Conservation (phyloP, 1,140 invertebrate genomes). For the Ceratoteleas bidentatus region DNA sequence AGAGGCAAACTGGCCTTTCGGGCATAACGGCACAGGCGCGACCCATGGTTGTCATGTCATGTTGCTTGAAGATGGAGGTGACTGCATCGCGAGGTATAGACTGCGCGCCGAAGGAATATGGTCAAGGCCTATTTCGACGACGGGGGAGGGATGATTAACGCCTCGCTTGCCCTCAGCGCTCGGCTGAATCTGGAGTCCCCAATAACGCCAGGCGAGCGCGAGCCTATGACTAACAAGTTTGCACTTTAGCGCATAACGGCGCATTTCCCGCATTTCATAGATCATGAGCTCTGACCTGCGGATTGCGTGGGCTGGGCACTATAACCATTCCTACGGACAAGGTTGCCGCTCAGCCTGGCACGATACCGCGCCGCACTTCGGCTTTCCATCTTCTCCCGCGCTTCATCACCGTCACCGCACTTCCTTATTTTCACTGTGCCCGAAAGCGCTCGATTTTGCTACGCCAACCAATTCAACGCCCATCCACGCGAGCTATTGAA, state of each 20-base stretch:
- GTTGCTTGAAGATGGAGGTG: conserved; percentile 55
- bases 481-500: conserved; percentile 13
- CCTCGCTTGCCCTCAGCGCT: conserved; percentile 53
- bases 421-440: conserved; percentile 57
- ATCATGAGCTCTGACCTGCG: conserved; percentile 77
- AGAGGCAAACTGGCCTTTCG: conserved; percentile 73
- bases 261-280: conserved; percentile 74
- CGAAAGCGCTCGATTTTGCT: conserved; percentile 38
- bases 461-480: not conserved
- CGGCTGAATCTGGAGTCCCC: conserved; percentile 47
- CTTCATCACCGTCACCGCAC: conserved; percentile 56
- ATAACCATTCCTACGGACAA: conserved; percentile 72
- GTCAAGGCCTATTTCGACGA: conserved; percentile 55
- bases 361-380: conserved; percentile 70
- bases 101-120: conserved; percentile 49
- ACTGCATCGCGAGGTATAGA: conserved; percentile 51
- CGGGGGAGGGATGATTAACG: conserved; percentile 62
- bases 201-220: conserved; percentile 44
- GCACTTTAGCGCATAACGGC: conserved; percentile 80
- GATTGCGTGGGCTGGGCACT: conserved; percentile 75
- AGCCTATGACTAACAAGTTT: conserved; percentile 80
- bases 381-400: conserved; percentile 66
- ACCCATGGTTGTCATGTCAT: conserved; percentile 68
- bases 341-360: conserved; percentile 38
- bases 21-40: conserved; percentile 76